Conservation (phyloP, 2,113 vertebrate genomes). For the Nycticryphes semicollaris region DNA sequence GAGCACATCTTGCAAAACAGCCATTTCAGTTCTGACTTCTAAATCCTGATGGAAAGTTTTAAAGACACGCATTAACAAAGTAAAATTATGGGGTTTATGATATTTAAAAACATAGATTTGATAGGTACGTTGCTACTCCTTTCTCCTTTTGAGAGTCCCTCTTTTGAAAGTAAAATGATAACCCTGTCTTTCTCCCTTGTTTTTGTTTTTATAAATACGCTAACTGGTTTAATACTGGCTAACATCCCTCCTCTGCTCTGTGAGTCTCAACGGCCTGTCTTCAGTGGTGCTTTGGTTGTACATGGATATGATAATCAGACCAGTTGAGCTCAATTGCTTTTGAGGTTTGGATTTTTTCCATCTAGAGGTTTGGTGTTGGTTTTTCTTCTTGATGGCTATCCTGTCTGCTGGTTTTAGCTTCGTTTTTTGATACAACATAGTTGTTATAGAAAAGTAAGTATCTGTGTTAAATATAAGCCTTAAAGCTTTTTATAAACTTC, state of each 20-base stretch:
- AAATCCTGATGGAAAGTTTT: background rate
- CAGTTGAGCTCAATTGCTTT: conserved; percentile 5
- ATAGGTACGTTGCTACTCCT: background rate
- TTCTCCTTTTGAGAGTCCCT: background rate
- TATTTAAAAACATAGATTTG: background rate
- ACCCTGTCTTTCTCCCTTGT: background rate
- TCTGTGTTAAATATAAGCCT: background rate
- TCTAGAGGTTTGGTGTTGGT: background rate
- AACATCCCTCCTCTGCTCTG: background rate
- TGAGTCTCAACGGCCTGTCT: background rate
- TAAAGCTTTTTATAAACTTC: background rate
- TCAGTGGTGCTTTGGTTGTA: conserved; percentile 3
- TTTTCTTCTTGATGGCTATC: background rate
- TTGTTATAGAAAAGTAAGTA: background rate
- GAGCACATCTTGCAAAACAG: background rate
- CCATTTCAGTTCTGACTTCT: background rate
- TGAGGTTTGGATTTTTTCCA: background rate
- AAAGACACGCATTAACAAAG: background rate
- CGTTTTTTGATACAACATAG: background rate
- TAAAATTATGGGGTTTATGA: background rate
- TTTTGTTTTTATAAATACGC: no score
- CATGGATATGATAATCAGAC: background rate
- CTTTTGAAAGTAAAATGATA: background rate
- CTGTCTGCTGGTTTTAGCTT: background rate
- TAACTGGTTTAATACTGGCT: no score